Evolutionary conservation across 2,113 vertebrate genomes (phyloP).

Genomic region (Phylloscopus whistleri): DNA sequence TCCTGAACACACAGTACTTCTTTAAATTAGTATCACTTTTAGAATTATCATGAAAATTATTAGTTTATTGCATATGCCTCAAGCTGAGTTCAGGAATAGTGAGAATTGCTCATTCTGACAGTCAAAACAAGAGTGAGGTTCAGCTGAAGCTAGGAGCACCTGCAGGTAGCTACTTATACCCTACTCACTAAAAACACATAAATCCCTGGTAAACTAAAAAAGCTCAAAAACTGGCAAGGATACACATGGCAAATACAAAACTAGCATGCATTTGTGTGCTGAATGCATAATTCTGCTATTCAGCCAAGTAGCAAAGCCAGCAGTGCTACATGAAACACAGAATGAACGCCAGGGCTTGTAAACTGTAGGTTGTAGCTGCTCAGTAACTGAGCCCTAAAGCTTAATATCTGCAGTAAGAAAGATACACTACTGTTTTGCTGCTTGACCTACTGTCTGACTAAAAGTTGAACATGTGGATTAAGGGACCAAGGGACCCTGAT

Average conservation of each 20-base stretch:
- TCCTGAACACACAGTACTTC: not conserved
- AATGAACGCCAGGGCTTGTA: not conserved
- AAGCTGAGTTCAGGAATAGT: not conserved
- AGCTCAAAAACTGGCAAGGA: not conserved
- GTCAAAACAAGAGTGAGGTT: not conserved
- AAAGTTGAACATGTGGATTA: not conserved
- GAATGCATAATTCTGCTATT: not conserved
- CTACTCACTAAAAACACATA: not conserved
- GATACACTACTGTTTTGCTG: not conserved
- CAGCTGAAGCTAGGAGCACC: not conserved
- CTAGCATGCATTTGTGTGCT: not conserved
- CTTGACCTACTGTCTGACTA: not conserved
- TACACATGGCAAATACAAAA: not conserved
- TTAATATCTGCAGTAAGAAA: not conserved
- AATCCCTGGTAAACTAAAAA: not conserved
- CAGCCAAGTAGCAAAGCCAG: not conserved
- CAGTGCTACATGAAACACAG: not conserved
- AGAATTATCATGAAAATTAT: not conserved
- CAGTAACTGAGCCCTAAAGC: not conserved
- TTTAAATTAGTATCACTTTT: not conserved
- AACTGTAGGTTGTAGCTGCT: not conserved
- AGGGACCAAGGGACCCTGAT: not conserved
- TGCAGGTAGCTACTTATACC: not conserved
- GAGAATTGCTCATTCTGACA: not conserved
- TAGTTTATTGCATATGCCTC: not conserved